These are phyloP conservation scores for Drosophila formosana DNA, from an alignment of 2,888 invertebrate species.

Conservation along the genomic window DNA sequence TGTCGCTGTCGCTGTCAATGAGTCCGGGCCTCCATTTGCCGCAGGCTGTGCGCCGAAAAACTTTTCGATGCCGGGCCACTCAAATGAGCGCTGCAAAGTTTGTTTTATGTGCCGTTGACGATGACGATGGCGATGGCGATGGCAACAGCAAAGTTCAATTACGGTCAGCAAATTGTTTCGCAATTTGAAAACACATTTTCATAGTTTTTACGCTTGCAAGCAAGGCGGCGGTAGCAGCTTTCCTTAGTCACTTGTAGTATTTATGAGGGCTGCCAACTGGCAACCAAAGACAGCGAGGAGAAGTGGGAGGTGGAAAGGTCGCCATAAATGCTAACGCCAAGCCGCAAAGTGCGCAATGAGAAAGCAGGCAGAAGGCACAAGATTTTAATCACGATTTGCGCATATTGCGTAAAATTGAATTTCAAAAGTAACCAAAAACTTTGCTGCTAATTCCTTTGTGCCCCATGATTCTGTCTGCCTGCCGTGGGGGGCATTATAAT, in stretches of 20 bases:
- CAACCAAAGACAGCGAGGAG: constrained; percentile 2
- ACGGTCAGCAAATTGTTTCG: constrained; percentile 79
- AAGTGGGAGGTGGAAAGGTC: neutral
- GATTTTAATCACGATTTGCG: constrained; percentile 80
- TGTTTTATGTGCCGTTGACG: constrained; percentile 64
- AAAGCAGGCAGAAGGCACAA: constrained; percentile 26
- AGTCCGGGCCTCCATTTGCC: constrained; percentile 52
- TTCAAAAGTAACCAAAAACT: constrained; percentile 72
- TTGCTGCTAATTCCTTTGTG: constrained; percentile 29
- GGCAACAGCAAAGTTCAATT: constrained; percentile 73
- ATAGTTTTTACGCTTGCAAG: constrained; percentile 63
- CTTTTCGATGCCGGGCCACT: constrained; percentile 53
- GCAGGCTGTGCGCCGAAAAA: constrained; percentile 67
- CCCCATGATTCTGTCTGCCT: constrained; percentile 2
- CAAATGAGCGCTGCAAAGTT: constrained; percentile 69
- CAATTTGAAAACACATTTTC: constrained; percentile 78
- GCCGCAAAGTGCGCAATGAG: constrained; percentile 57
- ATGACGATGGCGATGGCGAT: constrained; percentile 26
- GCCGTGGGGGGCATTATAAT: constrained; percentile 30
- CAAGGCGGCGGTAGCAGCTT: constrained; percentile 38
- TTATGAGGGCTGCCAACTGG: constrained; percentile 21
- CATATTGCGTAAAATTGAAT: constrained; percentile 82
- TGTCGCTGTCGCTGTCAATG: neutral
- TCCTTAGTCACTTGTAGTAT: constrained; percentile 41
- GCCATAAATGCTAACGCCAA: constrained; percentile 16